A percentile compares a stretch with the other conserved stretches of the same genome.
These are phyloP conservation scores for Arothron firmamentum DNA, from an alignment of 2,113 vertebrate genomes.

Conservation along the genomic window DNA sequence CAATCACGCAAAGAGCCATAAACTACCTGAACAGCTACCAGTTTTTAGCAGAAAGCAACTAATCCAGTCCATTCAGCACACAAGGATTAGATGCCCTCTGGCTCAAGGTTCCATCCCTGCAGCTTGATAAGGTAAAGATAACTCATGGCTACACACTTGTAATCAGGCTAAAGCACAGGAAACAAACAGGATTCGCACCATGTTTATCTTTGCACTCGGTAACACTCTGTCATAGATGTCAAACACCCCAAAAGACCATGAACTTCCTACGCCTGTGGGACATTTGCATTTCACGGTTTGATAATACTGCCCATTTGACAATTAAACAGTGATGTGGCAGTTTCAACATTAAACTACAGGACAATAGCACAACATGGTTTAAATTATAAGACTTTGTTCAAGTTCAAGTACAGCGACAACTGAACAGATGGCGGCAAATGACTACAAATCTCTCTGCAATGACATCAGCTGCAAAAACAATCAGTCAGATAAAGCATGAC, in stretches of 20 bases:
- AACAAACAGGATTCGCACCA: conserved; percentile 51
- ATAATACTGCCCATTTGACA: no score
- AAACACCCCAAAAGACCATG: neutral
- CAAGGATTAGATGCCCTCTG: no score
- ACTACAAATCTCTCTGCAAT: neutral
- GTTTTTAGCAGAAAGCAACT: neutral
- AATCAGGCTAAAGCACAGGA: conserved; percentile 23
- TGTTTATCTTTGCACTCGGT: conserved; percentile 50
- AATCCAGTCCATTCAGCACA: neutral
- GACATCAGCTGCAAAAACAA: neutral
- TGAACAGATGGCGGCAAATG: neutral
- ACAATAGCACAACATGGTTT: neutral
- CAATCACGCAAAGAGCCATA: neutral
- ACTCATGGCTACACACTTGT: conserved; percentile 23
- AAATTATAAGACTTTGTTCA: neutral
- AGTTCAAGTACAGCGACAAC: neutral
- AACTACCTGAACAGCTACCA: neutral
- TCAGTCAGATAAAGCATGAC: conserved; percentile 2
- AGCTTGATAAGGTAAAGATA: conserved; percentile 56
- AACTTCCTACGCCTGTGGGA: conserved; percentile 1
- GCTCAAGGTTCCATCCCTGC: conserved; percentile 21
- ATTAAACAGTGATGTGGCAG: no score
- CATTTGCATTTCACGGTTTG: no score
- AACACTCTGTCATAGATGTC: conserved; percentile 43
- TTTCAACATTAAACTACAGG: no score